Conservation (phyloP, 2,797 vertebrate genomes). For the Discoglossus pictus region DNA sequence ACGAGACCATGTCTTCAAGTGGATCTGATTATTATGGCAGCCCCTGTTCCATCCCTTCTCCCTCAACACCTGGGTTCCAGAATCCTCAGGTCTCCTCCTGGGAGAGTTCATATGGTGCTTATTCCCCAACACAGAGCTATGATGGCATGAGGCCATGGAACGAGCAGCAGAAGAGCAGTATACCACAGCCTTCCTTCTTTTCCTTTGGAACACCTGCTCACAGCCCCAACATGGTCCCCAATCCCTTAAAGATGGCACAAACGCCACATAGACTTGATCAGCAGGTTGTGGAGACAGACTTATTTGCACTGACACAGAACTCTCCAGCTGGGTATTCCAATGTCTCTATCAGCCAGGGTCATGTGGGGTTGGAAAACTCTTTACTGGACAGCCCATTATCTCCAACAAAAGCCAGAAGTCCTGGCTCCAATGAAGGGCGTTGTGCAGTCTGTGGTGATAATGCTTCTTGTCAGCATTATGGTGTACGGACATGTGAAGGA, state of each 20-base stretch:
- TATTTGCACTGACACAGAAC: constrained; percentile 65
- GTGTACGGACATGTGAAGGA: constrained; percentile 91
- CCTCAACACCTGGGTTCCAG: constrained; percentile 84
- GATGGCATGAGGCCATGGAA: constrained; percentile 75
- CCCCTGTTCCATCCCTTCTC: constrained; percentile 80
- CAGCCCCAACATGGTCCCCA: constrained; percentile 56
- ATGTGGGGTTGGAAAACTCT: constrained; percentile 69
- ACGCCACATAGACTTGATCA: constrained; percentile 57
- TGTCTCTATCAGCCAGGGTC: constrained; percentile 70
- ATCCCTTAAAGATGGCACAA: constrained; percentile 63
- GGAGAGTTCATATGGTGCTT: constrained; percentile 83
- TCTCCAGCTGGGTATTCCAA: constrained; percentile 69
- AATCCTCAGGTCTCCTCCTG: constrained; percentile 75
- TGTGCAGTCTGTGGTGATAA: constrained; percentile 96
- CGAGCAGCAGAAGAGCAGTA: constrained; percentile 72
- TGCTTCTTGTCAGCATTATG: constrained; percentile 95
- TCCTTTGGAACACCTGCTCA: constrained; percentile 71
- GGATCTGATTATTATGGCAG: constrained; percentile 90
- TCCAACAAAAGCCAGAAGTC: constrained; percentile 74
- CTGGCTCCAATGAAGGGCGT: constrained; percentile 78
- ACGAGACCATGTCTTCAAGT: constrained; percentile 81
- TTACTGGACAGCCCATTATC: constrained; percentile 67
- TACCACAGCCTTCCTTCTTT: constrained; percentile 74
- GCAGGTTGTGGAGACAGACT: constrained; percentile 66
- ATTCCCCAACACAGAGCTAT: constrained; percentile 79